Evolutionary conservation across 1,140 invertebrate genomes (phyloP).

Genomic region (Pseudoatta argentina): DNA sequence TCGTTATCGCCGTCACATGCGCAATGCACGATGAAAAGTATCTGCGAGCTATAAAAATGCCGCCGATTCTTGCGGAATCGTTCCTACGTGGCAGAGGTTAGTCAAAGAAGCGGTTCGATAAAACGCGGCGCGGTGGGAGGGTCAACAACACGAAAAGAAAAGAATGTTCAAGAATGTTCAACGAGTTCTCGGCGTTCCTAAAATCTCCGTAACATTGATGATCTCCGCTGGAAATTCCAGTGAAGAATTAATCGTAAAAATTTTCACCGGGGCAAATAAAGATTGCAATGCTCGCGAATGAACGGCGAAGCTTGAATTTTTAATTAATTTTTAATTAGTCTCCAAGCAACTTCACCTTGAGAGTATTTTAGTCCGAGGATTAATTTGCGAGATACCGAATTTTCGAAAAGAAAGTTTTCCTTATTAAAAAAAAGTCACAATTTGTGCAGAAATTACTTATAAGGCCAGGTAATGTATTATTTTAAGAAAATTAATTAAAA

Average conservation of each 20-base stretch:
- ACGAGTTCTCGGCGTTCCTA: background rate
- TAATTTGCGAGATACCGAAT: background rate
- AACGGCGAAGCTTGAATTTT: background rate
- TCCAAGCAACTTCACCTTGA: too few species aligned
- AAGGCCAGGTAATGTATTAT: background rate
- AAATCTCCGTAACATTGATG: background rate
- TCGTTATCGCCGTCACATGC: constrained; percentile 58
- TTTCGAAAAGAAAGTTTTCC: background rate
- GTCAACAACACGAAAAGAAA: background rate
- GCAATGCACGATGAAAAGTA: constrained; percentile 55
- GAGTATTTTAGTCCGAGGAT: background rate
- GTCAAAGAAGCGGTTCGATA: background rate
- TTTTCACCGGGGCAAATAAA: background rate
- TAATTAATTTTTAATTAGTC: background rate
- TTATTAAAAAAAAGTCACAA: background rate
- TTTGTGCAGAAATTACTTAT: background rate
- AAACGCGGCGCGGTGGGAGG: background rate
- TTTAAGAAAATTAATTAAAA: background rate
- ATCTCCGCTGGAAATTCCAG: background rate
- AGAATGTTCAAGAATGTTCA: background rate
- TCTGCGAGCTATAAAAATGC: constrained; percentile 47
- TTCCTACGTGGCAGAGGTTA: constrained; percentile 12
- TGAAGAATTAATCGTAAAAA: background rate
- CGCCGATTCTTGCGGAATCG: constrained; percentile 42
- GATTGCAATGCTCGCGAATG: background rate